Percentiles rank a stretch among this genome's conserved stretches.
Conservation (phyloP, 2,888 invertebrate genomes). For the Diplazon laetatorius region DNA sequence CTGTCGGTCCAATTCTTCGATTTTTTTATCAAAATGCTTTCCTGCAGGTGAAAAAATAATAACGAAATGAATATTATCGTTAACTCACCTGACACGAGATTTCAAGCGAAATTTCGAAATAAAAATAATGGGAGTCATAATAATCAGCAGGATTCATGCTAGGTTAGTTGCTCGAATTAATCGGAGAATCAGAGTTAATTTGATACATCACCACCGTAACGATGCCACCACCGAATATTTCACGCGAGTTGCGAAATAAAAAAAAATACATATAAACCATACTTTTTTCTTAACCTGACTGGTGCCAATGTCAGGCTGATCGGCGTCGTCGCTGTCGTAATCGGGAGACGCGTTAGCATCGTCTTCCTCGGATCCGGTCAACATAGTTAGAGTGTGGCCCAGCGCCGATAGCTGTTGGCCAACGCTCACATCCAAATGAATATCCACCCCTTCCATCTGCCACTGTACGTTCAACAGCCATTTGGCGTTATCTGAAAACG, state of each 20-base stretch:
- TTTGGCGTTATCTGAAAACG: slow-evolving; percentile 92
- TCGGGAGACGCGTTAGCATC: slow-evolving; percentile 87
- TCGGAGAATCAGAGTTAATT: neutral
- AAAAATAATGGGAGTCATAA: neutral
- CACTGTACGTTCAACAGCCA: slow-evolving; percentile 99
- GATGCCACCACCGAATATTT: slow-evolving; percentile 32
- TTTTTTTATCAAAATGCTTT: slow-evolving; percentile 87
- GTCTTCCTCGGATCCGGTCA: slow-evolving; percentile 95
- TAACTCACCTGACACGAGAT: neutral
- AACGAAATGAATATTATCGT: neutral
- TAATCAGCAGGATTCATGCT: neutral
- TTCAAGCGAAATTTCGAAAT: neutral
- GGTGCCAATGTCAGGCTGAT: slow-evolving; percentile 85
- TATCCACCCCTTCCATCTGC: slow-evolving; percentile 99
- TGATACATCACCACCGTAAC: slow-evolving; percentile 60
- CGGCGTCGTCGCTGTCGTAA: slow-evolving; percentile 91
- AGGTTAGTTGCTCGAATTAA: neutral
- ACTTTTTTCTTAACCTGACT: slow-evolving; percentile 82
- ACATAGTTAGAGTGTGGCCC: slow-evolving; percentile 97
- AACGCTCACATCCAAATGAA: slow-evolving; percentile 97
- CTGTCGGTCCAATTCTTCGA: slow-evolving; percentile 88
- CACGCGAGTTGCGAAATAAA: slow-evolving; percentile 53
- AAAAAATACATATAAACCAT: slow-evolving; percentile 70
- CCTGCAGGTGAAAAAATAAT: slow-evolving; percentile 81
- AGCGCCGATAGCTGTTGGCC: slow-evolving; percentile 97